Percentiles rank a stretch among this genome's conserved stretches.
Conservation (phyloP, 2,797 vertebrate genomes). For the Tolypeutes matacus region DNA sequence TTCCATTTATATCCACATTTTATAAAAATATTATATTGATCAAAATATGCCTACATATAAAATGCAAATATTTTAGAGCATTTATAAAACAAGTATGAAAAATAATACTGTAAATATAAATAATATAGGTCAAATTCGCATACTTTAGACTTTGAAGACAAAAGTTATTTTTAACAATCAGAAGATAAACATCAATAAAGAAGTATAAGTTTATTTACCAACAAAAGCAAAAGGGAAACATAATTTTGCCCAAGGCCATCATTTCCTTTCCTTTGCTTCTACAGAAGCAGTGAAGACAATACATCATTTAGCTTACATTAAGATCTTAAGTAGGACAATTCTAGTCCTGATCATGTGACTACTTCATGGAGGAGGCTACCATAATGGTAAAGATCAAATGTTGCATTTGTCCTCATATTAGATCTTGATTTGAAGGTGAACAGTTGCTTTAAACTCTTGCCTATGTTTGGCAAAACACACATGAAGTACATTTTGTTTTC, state of each 20-base stretch:
- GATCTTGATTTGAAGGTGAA: slow-evolving; percentile 41
- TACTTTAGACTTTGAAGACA: slow-evolving; percentile 48
- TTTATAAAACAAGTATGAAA: slow-evolving; percentile 66
- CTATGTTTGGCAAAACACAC: slow-evolving; percentile 47
- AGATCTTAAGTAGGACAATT: slow-evolving; percentile 30
- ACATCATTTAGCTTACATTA: slow-evolving; percentile 55
- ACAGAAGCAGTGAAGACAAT: slow-evolving; percentile 5
- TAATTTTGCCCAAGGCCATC: not conserved
- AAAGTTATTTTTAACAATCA: slow-evolving; percentile 48
- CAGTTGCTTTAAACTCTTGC: slow-evolving; percentile 27
- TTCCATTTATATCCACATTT: slow-evolving; percentile 66
- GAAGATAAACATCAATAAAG: not conserved
- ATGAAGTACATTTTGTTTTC: not conserved
- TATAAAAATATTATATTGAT: slow-evolving; percentile 67
- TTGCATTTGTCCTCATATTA: slow-evolving; percentile 25
- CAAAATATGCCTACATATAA: slow-evolving; percentile 64
- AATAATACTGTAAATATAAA: slow-evolving; percentile 65
- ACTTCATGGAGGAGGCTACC: not conserved
- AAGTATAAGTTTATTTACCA: not conserved
- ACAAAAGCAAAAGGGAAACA: not conserved
- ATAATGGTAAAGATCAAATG: not conserved
- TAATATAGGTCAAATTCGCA: not conserved
- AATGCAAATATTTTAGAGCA: slow-evolving; percentile 67
- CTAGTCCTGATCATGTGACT: not conserved
- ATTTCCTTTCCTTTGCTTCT: slow-evolving; percentile 3